Conservation (phyloP, 2,797 vertebrate species). For the Rhinogobio ventralis region DNA sequence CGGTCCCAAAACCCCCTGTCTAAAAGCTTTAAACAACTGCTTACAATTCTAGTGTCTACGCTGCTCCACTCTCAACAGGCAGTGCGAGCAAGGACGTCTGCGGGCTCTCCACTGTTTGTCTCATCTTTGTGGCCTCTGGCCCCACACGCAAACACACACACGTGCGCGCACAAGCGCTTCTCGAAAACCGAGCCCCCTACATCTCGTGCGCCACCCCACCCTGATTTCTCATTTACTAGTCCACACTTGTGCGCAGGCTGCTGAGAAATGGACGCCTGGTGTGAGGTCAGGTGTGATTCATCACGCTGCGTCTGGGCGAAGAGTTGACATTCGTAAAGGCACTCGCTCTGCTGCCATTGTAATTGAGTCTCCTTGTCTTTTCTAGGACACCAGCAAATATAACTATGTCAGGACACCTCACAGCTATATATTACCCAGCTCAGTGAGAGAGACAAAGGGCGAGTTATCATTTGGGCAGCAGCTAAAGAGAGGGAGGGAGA, state of each 20-base stretch:
- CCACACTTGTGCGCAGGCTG: slow-evolving; percentile 69
- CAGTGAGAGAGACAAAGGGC: slow-evolving; percentile 85
- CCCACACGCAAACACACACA: slow-evolving; percentile 15
- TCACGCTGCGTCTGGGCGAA: slow-evolving; percentile 77
- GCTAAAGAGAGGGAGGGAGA: slow-evolving; percentile 70
- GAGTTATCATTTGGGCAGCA: slow-evolving; percentile 87
- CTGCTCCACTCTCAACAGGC: slow-evolving; percentile 41
- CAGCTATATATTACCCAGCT: slow-evolving; percentile 89
- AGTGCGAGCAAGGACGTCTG: slow-evolving; percentile 30
- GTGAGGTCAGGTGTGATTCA: slow-evolving; percentile 83
- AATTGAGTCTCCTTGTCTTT: slow-evolving; percentile 92
- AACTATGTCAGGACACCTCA: slow-evolving; percentile 89
- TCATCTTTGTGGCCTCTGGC: slow-evolving; percentile 41
- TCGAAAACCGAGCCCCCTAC: slow-evolving; percentile 35
- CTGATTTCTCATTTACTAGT: slow-evolving; percentile 75
- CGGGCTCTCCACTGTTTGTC: slow-evolving; percentile 38
- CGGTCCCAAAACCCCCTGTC: background rate
- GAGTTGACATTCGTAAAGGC: slow-evolving; percentile 82
- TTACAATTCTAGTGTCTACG: slow-evolving; percentile 41
- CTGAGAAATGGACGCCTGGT: slow-evolving; percentile 75
- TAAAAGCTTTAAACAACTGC: slow-evolving; percentile 46
- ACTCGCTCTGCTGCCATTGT: slow-evolving; percentile 76
- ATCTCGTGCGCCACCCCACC: slow-evolving; percentile 49
- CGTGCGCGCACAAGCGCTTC: background rate
- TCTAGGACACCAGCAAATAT: slow-evolving; percentile 86